A percentile compares a stretch with the other conserved stretches of the same genome.
Evolutionary conservation across 1,140 invertebrate genomes (phyloP).

Genomic region (Lepidurus couesii): DNA sequence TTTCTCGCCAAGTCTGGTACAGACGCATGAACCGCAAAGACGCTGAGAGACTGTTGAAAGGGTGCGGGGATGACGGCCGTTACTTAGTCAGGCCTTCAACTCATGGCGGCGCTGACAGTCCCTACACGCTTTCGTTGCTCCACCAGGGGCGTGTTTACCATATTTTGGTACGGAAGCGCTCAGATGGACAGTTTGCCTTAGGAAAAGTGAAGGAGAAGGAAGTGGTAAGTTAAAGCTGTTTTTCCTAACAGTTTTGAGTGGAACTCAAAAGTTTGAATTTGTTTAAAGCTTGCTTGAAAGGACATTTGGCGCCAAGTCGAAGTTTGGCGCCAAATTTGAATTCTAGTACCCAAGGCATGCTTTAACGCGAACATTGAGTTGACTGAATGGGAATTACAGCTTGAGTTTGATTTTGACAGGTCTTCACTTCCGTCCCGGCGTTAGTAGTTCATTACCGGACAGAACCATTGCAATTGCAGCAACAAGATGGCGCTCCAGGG

Average conservation of each 20-base stretch:
- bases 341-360: neutral
- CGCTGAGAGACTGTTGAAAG: neutral
- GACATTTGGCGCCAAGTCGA: neutral
- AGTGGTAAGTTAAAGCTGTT: constrained; percentile 23
- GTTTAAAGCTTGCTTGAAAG: no score
- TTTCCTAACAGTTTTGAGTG: neutral
- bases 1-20: neutral
- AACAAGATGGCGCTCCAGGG: neutral
- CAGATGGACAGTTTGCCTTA: constrained; percentile 22
- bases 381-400: neutral
- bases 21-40: neutral
- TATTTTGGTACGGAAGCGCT: neutral
- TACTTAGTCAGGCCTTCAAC: constrained; percentile 20
- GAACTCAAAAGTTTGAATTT: neutral
- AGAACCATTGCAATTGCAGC: constrained; percentile 9
- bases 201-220: constrained; percentile 27
- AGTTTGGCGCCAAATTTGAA: neutral
- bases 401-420: neutral
- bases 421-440: neutral
- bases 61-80: constrained; percentile 15
- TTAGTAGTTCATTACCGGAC: neutral
- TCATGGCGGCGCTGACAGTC: constrained; percentile 21
- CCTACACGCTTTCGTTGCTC: constrained; percentile 25
- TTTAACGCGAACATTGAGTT: neutral
- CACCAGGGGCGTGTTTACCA: constrained; percentile 20